Base-by-base conservation (phyloP, 2,797 vertebrate genomes). In the Acanthornis magna region DNA sequence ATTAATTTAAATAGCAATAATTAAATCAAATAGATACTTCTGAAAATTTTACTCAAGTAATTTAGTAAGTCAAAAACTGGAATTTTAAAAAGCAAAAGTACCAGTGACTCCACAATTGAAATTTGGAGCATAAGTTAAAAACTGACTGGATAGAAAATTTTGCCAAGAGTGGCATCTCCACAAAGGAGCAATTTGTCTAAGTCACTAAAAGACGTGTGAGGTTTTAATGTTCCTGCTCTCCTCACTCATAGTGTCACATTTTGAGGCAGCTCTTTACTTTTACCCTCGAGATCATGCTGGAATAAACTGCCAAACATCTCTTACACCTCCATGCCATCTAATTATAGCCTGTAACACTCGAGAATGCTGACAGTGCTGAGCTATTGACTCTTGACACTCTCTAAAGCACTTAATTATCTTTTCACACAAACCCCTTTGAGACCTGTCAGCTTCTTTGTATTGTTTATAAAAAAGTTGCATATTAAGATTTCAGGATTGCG, bases 401-500 rank as follows among this genome's bases (percentile, higher is more conserved):
- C 96, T 98, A 97, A 98, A 98, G 98, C 97, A 97, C 98, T 98
- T 98, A 98, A 98, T 98, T 98, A 98, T 98, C 98, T 98, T 98
- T 98, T 98, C 98, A 98, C 97, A 97, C 97, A 97, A 98, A 96
- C 96, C 97, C 97, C 96, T 98, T 98, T 98, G 97, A 97, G 96
- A 97, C 93, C 97, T 98, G 98, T 98, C 98, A 98, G 96, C 96
- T 97, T 97, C 97, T 98, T 97, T 97, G 96, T 96, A 97, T 97
- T 98, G 97, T 98, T 98, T 98, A 97, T 98, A 95, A 94, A 91
- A 96, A 96, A 97, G 97, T 96, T 98, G 92, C 96, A 97, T 96
- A 96, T 95, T 97, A 98, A 97, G 88, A 97, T 97, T 97, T 97
- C 97, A 97, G 94, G 88, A 96, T 95, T 97, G 66, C 2, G 22